These are phyloP conservation scores for Bathynomus jamesi DNA, from an alignment of 1,140 invertebrate genomes.

Conservation along the genomic window DNA sequence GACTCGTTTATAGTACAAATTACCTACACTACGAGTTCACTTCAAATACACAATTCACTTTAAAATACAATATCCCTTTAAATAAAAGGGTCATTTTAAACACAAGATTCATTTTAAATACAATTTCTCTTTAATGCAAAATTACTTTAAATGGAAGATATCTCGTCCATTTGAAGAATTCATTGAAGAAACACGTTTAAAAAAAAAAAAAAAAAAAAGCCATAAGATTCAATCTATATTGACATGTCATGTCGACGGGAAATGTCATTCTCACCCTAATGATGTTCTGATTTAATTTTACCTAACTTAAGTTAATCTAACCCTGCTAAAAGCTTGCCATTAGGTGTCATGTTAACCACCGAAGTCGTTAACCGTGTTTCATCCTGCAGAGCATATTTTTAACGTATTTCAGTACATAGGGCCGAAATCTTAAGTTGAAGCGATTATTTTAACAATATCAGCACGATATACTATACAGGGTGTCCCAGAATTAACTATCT, in stretches of 20 bases:
- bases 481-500: too few relatives aligned
- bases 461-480: background rate
- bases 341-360: too few relatives aligned
- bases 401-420: too few relatives aligned
- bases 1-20: background rate
- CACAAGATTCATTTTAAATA: background rate
- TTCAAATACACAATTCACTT: background rate
- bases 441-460: background rate
- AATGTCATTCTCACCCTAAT: too few relatives aligned
- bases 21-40: background rate
- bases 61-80: too few relatives aligned
- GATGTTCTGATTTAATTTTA: too few relatives aligned
- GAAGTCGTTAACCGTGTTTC: too few relatives aligned
- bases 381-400: too few relatives aligned
- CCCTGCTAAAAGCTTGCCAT: too few relatives aligned
- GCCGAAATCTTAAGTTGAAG: background rate
- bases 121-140: background rate
- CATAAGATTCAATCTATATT: background rate
- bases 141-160: background rate
- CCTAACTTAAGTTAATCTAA: too few relatives aligned
- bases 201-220: background rate
- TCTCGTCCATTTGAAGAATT: background rate
- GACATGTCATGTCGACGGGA: background rate
- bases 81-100: too few relatives aligned
- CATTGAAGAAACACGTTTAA: background rate